A percentile compares a stretch with the other conserved stretches of the same genome.
Evolutionary conservation across 2,113 vertebrate species (phyloP).

Genomic region (Rhinoptilus africanus): DNA sequence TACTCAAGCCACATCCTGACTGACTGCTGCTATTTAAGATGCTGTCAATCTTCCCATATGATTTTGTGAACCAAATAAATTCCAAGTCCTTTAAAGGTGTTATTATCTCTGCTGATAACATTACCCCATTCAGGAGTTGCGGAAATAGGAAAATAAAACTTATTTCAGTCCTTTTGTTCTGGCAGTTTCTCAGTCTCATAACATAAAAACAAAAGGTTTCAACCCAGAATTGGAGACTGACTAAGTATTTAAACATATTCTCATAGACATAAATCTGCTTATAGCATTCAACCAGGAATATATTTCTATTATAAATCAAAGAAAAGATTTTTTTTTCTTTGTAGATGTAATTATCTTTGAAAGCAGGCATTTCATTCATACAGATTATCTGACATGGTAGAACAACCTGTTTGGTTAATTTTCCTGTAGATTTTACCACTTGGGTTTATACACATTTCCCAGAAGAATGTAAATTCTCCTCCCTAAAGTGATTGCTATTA

Average conservation of each 20-base stretch:
- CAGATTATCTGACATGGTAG: neutral
- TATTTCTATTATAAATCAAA: neutral
- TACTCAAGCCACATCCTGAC: conserved; percentile 58
- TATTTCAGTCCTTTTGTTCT: conserved; percentile 43
- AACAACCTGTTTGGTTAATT: neutral
- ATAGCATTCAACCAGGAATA: neutral
- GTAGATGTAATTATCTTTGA: neutral
- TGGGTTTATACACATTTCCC: neutral
- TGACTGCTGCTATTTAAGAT: conserved; percentile 65
- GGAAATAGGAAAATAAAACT: conserved; percentile 54
- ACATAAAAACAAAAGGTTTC: neutral
- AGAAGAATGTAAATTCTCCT: neutral
- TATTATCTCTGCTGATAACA: conserved; percentile 62
- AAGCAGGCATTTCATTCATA: neutral
- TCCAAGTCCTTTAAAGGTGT: conserved; percentile 56
- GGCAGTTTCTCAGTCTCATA: neutral
- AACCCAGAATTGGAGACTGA: neutral
- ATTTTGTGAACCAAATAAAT: conserved; percentile 69
- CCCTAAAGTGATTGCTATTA: neutral
- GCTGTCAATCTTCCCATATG: conserved; percentile 65
- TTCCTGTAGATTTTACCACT: neutral
- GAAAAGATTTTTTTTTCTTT: neutral
- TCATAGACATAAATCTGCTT: neutral
- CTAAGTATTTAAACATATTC: neutral
- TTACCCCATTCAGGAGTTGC: neutral